Evolutionary conservation across 2,888 invertebrate species (phyloP).

Genomic region (Cheilosia variabilis): DNA sequence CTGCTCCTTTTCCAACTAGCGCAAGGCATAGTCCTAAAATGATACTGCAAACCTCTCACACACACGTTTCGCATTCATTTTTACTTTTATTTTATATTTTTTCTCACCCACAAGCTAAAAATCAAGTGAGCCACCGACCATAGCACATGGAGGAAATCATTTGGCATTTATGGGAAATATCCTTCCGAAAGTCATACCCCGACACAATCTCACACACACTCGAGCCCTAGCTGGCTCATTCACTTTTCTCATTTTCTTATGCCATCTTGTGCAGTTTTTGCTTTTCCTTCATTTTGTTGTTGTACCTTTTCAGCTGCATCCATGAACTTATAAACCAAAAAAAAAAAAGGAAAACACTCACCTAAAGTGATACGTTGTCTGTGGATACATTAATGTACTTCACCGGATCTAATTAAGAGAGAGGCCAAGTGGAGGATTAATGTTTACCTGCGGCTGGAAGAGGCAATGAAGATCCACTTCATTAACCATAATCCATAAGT

Average conservation of each 20-base stretch:
- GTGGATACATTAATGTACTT: slow-evolving; percentile 61
- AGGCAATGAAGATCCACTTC: slow-evolving; percentile 66
- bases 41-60: slow-evolving; percentile 24
- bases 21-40: slow-evolving; percentile 32
- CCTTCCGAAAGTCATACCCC: slow-evolving; percentile 59
- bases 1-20: slow-evolving; percentile 2
- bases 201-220: slow-evolving; percentile 19
- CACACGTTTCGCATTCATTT: slow-evolving; percentile 25
- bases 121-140: slow-evolving; percentile 33
- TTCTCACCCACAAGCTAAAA: slow-evolving; percentile 43
- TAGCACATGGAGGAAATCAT: slow-evolving; percentile 67
- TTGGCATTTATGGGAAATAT: slow-evolving; percentile 67
- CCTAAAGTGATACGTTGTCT: slow-evolving; percentile 40
- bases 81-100: slow-evolving; percentile 28
- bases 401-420: slow-evolving; percentile 68
- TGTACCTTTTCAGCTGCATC: slow-evolving; percentile 32
- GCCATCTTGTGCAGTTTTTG: slow-evolving; percentile 30
- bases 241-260: slow-evolving; percentile 34
- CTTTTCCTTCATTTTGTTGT: slow-evolving; percentile 1
- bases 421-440: slow-evolving; percentile 59
- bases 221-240: slow-evolving; percentile 17
- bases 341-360: slow-evolving; percentile 34
- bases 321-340: slow-evolving; percentile 47
- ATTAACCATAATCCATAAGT: slow-evolving; percentile 62
- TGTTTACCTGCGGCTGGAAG: slow-evolving; percentile 70